Evolutionary conservation across 2,888 invertebrate genomes (phyloP).

Genomic region (Ochropleura plecta): DNA sequence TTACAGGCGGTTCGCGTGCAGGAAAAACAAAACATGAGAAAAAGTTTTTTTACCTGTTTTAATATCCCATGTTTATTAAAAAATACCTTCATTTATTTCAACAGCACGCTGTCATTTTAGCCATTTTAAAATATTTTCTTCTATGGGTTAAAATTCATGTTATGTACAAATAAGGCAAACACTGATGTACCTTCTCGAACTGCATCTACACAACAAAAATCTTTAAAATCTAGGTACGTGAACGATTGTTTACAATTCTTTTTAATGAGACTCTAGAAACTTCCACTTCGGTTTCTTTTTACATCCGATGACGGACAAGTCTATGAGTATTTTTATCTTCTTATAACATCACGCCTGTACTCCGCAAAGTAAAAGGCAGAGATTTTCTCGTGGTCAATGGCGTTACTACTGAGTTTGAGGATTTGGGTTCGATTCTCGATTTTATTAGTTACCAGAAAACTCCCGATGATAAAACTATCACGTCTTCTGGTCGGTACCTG

Average conservation of each 20-base stretch:
- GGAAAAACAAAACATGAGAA: conserved; percentile 20
- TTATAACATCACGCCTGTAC: neutral
- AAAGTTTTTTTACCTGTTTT: conserved; percentile 8
- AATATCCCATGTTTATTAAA: neutral
- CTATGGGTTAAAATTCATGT: neutral
- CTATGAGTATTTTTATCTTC: neutral
- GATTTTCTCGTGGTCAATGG: neutral
- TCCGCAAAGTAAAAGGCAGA: neutral
- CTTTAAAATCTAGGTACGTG: conserved; percentile 21
- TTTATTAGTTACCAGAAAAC: no score
- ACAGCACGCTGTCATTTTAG: neutral
- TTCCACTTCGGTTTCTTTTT: conserved; percentile 28
- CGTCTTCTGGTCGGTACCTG: no score
- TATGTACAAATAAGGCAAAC: neutral
- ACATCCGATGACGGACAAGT: conserved; percentile 13
- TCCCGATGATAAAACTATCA: no score
- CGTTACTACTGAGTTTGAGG: no score
- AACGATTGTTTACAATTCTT: conserved; percentile 49
- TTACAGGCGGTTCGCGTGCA: conserved; percentile 2
- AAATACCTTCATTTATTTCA: neutral
- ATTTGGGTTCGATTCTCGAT: no score
- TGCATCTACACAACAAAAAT: conserved; percentile 35
- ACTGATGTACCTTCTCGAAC: neutral
- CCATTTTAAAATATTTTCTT: neutral
- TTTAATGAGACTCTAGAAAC: conserved; percentile 40